phyloP scores from a whole-genome alignment of 1,140 invertebrate genomes.

The Anastrepha obliqua region DNA sequence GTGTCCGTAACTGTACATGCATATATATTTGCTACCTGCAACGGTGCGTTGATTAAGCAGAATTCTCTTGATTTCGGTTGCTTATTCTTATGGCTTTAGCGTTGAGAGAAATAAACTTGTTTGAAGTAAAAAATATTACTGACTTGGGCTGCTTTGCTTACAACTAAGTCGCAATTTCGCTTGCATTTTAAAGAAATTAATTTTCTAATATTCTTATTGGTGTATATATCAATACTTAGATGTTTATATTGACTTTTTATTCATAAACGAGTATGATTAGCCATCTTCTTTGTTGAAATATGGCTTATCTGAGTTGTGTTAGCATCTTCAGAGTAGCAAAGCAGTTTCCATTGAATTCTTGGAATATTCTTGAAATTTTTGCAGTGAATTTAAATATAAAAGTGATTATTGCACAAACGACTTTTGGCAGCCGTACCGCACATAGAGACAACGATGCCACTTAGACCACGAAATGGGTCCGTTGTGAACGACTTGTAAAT shows the following conservation, averaged over 20 bases:
- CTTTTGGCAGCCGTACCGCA: too few species aligned
- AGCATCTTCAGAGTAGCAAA: neutral
- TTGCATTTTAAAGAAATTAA: neutral
- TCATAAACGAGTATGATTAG: neutral
- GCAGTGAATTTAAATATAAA: neutral
- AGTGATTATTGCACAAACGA: too few species aligned
- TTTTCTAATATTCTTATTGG: neutral
- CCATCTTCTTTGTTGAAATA: conserved; percentile 7
- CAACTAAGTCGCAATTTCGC: neutral
- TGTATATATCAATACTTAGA: neutral
- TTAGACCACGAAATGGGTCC: too few species aligned
- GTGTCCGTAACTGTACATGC: too few species aligned
- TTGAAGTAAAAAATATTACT: neutral
- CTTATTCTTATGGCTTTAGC: neutral
- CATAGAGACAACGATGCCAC: too few species aligned
- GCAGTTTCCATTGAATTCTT: neutral
- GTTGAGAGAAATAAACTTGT: neutral
- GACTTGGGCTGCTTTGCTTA: neutral
- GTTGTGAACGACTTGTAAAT: neutral
- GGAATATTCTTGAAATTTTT: neutral
- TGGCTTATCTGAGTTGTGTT: neutral
- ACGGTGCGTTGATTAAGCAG: neutral
- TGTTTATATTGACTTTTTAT: neutral
- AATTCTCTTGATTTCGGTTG: neutral
- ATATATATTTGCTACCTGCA: neutral